Conservation (phyloP, 35 echinoderm and acorn worm genomes). For the Diadema setosum region DNA sequence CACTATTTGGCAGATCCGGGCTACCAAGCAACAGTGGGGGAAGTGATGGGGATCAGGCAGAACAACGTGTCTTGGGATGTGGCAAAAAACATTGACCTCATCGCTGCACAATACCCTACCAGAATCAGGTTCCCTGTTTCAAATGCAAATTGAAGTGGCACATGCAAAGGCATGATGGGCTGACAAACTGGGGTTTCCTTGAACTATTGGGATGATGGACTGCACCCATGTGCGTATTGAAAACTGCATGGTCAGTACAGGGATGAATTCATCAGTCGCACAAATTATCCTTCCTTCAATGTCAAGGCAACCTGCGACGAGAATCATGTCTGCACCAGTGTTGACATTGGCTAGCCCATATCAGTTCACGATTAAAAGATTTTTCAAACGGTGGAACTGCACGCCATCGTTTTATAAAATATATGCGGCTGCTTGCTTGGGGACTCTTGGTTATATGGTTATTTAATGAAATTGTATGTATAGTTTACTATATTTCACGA, state of each 20-base stretch:
- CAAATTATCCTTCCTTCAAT: neutral
- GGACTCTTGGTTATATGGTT: neutral
- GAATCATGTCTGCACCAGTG: neutral
- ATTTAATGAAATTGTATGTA: too few species aligned
- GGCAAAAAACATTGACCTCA: neutral
- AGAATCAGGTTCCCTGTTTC: neutral
- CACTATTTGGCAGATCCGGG: neutral
- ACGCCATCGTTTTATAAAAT: neutral
- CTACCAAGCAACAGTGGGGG: neutral
- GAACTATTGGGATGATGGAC: neutral
- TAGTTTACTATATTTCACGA: too few species aligned
- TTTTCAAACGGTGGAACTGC: neutral
- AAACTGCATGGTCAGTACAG: neutral
- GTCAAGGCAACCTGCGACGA: neutral
- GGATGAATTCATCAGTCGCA: neutral
- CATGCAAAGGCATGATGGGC: neutral
- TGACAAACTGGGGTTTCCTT: neutral
- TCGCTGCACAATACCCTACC: neutral
- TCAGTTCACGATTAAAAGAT: neutral
- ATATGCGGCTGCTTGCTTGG: neutral
- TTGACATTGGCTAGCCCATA: neutral
- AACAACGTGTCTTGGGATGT: neutral
- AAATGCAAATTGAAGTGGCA: neutral
- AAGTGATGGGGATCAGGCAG: neutral
- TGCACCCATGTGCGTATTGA: slow-evolving; percentile 6